These are phyloP conservation scores for Echinometra lucunter DNA, from an alignment of 53 echinoderm and acorn worm genomes.

Conservation along the genomic window DNA sequence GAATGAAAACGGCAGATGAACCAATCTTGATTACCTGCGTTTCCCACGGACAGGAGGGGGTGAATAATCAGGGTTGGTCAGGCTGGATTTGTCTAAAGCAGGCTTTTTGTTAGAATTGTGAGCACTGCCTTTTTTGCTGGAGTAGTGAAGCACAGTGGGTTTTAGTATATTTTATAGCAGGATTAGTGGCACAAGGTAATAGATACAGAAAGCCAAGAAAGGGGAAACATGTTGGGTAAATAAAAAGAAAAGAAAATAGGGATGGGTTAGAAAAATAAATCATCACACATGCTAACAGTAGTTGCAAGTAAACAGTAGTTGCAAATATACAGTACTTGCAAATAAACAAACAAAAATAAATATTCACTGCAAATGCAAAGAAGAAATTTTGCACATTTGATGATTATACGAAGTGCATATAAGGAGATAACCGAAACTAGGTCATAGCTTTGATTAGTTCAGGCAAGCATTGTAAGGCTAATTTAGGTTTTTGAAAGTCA, in stretches of 20 bases:
- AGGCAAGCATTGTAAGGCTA: no score
- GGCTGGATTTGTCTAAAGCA: conserved; percentile 17
- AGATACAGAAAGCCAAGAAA: not conserved
- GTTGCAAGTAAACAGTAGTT: not conserved
- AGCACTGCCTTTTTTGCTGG: conserved; percentile 26
- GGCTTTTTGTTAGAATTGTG: conserved; percentile 34
- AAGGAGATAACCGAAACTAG: no score
- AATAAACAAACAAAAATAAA: no score
- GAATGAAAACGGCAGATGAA: not conserved
- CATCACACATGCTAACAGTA: not conserved
- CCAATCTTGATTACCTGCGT: conserved; percentile 22
- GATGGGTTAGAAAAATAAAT: conserved; percentile 25
- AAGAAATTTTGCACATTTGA: no score
- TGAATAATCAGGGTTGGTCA: not conserved
- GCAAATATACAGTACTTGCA: not conserved
- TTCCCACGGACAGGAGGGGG: not conserved
- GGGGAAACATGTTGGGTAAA: conserved; percentile 17
- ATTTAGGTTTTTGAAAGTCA: no score
- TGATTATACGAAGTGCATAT: no score
- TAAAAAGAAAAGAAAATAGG: not conserved
- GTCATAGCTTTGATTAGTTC: no score
- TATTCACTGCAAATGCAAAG: not conserved
- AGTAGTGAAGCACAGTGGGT: not conserved
- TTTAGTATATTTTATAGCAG: conserved; percentile 17
- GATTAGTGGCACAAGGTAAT: conserved; percentile 6